Percentiles rank a stretch among this genome's conserved stretches.
These are phyloP conservation scores for Danionella dracula DNA, from an alignment of 2,797 vertebrate genomes.

Conservation along the genomic window DNA sequence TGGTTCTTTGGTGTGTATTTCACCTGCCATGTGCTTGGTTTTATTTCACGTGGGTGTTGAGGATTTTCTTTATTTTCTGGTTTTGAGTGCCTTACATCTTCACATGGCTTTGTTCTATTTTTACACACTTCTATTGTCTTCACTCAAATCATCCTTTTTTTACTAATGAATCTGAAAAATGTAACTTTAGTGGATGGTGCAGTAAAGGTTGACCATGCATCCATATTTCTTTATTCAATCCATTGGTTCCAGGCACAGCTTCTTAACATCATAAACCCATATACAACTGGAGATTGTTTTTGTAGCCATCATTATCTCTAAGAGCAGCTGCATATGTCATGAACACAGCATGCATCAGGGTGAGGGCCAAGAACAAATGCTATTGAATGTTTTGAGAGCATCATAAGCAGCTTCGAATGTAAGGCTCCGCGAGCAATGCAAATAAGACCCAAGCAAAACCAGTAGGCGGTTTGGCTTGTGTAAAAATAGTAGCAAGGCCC, in stretches of 20 bases:
- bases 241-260: slow-evolving; percentile 18
- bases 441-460: background rate
- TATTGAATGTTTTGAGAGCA: slow-evolving; percentile 5
- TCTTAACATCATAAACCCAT: background rate
- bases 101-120: too few species aligned
- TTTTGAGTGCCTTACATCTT: too few species aligned
- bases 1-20: too few species aligned
- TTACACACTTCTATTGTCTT: too few species aligned
- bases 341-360: slow-evolving; percentile 17
- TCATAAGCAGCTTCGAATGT: slow-evolving; percentile 15
- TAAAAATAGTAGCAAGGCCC: slow-evolving; percentile 33
- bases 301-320: slow-evolving; percentile 26
- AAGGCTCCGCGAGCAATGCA: slow-evolving; percentile 3
- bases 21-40: too few species aligned
- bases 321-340: slow-evolving; percentile 24
- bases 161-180: slow-evolving; percentile 2
- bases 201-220: slow-evolving; percentile 19
- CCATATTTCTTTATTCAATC: background rate
- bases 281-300: slow-evolving; percentile 21
- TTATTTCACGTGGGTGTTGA: too few species aligned
- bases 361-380: slow-evolving; percentile 24
- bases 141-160: too few species aligned
- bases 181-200: background rate
- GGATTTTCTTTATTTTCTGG: too few species aligned
- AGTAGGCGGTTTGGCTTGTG: background rate